A percentile compares a stretch with the other conserved stretches of the same genome.
Evolutionary conservation across 2,888 invertebrate species (phyloP).

Genomic region (Cephonodes hylas): DNA sequence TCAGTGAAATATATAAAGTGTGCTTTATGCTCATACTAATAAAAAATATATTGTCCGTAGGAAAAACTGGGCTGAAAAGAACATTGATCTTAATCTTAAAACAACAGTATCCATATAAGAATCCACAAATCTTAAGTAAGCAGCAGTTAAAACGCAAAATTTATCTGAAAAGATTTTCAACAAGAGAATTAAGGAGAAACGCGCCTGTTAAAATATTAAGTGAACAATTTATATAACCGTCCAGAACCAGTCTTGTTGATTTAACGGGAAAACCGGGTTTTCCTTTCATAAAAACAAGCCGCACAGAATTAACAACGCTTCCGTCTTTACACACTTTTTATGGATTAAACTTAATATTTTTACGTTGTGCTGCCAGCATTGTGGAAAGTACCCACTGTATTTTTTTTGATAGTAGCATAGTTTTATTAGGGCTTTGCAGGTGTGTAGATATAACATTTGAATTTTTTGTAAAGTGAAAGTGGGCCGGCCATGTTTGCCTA

Average conservation of each 20-base stretch:
- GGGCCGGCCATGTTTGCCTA: no score
- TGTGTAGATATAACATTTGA: no score
- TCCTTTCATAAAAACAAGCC: not conserved
- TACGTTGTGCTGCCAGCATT: not conserved
- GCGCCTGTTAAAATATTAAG: not conserved
- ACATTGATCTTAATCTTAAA: no score
- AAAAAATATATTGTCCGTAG: no score
- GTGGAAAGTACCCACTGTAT: not conserved
- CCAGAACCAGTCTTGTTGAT: not conserved
- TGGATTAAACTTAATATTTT: not conserved
- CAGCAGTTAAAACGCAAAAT: not conserved
- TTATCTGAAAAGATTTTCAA: not conserved
- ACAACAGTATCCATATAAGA: no score
- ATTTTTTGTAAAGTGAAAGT: no score
- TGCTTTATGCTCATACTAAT: no score
- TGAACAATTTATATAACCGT: not conserved
- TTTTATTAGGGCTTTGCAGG: not conserved
- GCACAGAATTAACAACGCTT: not conserved
- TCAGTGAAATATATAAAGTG: no score
- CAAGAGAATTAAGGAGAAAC: not conserved
- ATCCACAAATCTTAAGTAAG: no score
- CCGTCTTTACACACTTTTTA: not conserved
- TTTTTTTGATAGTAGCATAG: not conserved
- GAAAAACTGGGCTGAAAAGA: no score
- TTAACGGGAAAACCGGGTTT: not conserved